phyloP scores from a whole-genome alignment of 2,888 invertebrate genomes.

The Rhyacophila evoluta region DNA sequence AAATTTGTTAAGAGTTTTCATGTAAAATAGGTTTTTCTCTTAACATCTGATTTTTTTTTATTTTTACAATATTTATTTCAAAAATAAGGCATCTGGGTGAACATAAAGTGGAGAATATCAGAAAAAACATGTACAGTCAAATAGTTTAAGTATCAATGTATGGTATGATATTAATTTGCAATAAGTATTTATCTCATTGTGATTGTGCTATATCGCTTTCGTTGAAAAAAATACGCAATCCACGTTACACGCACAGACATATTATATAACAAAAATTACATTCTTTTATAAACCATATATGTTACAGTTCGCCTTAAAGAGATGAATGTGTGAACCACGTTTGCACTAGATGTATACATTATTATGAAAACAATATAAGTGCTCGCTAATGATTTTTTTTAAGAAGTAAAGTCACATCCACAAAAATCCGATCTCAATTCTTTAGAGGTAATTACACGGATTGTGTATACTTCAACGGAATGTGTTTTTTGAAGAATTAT shows the following conservation, averaged over 20 bases:
- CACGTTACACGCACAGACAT: slow-evolving; percentile 30
- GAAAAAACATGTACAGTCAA: too few species aligned
- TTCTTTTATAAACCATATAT: slow-evolving; percentile 33
- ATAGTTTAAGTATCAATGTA: neutral
- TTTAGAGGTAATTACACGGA: neutral
- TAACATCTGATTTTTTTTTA: too few species aligned
- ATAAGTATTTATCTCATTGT: neutral
- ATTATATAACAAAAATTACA: slow-evolving; percentile 31
- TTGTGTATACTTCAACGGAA: neutral
- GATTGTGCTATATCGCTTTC: slow-evolving; percentile 28
- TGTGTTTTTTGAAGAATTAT: neutral
- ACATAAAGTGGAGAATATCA: too few species aligned
- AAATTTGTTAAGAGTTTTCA: too few species aligned
- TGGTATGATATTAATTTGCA: neutral
- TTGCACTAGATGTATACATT: neutral
- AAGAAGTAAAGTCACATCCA: slow-evolving; percentile 10
- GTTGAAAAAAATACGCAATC: slow-evolving; percentile 38
- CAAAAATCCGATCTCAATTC: neutral
- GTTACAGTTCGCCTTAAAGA: slow-evolving; percentile 26
- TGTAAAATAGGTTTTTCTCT: too few species aligned
- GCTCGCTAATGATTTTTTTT: neutral
- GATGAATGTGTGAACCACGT: slow-evolving; percentile 34
- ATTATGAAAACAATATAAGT: slow-evolving; percentile 17
- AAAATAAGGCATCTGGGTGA: too few species aligned
- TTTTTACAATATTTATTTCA: too few species aligned